Evolutionary conservation across 2,113 vertebrate genomes (phyloP).

Genomic region (Petrocephalus microphthalmus): DNA sequence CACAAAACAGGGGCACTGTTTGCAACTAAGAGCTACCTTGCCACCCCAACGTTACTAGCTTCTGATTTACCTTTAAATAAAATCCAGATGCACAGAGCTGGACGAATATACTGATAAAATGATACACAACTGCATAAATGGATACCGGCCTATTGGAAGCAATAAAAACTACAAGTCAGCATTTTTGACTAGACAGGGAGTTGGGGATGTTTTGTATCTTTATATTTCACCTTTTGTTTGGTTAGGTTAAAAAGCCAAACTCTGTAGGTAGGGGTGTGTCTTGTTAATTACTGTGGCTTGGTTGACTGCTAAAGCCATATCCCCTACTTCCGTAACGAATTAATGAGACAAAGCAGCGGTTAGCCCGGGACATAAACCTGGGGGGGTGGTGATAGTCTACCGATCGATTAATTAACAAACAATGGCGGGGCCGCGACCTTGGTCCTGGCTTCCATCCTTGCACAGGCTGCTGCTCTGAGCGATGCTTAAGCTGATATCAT

Average conservation of each 20-base stretch:
- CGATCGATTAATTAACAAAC: not conserved
- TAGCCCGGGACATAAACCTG: no score
- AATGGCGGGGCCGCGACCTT: slow-evolving; percentile 65
- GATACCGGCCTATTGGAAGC: not conserved
- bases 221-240: not conserved
- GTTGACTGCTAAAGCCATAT: no score
- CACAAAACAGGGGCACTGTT: not conserved
- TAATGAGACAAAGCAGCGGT: no score
- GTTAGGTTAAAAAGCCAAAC: not conserved
- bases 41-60: not conserved
- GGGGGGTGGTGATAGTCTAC: not conserved
- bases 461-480: slow-evolving; percentile 85
- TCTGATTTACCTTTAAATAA: not conserved
- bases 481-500: slow-evolving; percentile 92
- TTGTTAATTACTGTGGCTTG: no score
- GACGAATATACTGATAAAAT: not conserved
- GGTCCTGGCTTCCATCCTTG: slow-evolving; percentile 84
- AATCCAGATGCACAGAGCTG: not conserved
- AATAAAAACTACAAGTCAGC: not conserved
- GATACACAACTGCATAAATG: not conserved
- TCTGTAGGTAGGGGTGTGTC: not conserved
- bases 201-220: not conserved
- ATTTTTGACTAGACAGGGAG: not conserved
- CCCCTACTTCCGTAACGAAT: no score
- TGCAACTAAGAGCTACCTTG: not conserved